These are phyloP conservation scores for Odobenus rosmarus DNA, from an alignment of 2,113 vertebrate genomes.

Conservation along the genomic window DNA sequence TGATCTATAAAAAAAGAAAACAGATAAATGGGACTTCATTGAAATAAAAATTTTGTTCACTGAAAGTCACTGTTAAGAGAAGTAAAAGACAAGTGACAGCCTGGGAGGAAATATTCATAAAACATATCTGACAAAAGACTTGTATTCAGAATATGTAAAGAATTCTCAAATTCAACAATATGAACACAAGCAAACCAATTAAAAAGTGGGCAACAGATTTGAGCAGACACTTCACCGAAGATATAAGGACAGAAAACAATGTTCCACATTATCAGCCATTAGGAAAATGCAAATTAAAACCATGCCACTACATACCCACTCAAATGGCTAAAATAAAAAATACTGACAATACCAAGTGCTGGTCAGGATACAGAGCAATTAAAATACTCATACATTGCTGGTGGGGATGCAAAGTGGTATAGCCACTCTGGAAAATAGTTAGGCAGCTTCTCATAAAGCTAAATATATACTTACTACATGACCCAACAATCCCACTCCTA, in stretches of 20 bases:
- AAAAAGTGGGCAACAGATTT: background rate
- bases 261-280: background rate
- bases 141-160: background rate
- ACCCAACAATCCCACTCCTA: background rate
- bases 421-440: background rate
- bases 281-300: background rate
- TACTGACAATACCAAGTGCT: background rate
- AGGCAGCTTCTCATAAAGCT: background rate
- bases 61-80: background rate
- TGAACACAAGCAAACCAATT: background rate
- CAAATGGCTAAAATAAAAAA: background rate
- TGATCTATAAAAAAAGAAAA: background rate
- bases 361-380: background rate
- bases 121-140: background rate
- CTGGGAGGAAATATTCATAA: background rate
- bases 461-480: background rate
- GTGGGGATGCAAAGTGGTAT: background rate
- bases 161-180: constrained; percentile 1
- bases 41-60: background rate
- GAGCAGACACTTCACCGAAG: background rate
- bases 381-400: background rate
- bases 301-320: background rate
- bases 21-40: background rate
- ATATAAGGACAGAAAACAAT: background rate
- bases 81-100: constrained; percentile 10